Evolutionary conservation across 1,140 invertebrate genomes (phyloP).

Genomic region (Dreissena rostriformis): DNA sequence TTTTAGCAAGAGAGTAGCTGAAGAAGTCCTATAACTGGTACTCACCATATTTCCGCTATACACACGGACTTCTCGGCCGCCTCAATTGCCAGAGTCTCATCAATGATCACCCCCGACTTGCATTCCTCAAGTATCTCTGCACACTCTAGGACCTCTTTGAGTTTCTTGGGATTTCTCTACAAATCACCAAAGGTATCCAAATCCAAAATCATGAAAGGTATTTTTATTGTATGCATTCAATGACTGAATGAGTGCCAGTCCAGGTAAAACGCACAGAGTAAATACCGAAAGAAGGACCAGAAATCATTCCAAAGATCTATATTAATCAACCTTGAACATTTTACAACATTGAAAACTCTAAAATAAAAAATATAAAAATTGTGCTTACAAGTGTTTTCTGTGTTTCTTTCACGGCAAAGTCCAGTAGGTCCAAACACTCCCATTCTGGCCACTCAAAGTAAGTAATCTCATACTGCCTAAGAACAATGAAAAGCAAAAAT

Average conservation of each 20-base stretch:
- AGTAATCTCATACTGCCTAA: constrained; percentile 15
- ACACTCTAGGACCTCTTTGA: constrained; percentile 12
- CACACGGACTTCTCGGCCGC: constrained; percentile 18
- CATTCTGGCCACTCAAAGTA: constrained; percentile 43
- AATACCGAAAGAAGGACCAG: no score
- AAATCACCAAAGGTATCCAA: no score
- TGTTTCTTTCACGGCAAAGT: constrained; percentile 15
- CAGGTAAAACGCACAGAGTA: no score
- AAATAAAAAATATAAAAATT: background rate
- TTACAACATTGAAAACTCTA: background rate
- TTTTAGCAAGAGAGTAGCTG: background rate
- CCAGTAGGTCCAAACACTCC: constrained; percentile 45
- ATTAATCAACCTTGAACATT: background rate
- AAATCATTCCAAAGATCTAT: no score
- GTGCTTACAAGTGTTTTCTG: constrained; percentile 29
- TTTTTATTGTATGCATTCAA: no score
- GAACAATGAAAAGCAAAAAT: background rate
- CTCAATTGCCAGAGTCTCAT: constrained; percentile 14
- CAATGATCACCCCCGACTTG: constrained; percentile 28
- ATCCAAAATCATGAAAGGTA: no score
- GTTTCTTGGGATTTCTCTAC: background rate
- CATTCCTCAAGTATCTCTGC: constrained; percentile 35
- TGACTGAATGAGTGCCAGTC: no score
- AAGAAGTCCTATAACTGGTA: background rate
- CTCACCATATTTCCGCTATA: constrained; percentile 33